Evolutionary conservation across 2,797 vertebrate genomes (phyloP), one percentile per base, ranked within the genome.

Genomic region (Poeciliopsis turneri): DNA sequence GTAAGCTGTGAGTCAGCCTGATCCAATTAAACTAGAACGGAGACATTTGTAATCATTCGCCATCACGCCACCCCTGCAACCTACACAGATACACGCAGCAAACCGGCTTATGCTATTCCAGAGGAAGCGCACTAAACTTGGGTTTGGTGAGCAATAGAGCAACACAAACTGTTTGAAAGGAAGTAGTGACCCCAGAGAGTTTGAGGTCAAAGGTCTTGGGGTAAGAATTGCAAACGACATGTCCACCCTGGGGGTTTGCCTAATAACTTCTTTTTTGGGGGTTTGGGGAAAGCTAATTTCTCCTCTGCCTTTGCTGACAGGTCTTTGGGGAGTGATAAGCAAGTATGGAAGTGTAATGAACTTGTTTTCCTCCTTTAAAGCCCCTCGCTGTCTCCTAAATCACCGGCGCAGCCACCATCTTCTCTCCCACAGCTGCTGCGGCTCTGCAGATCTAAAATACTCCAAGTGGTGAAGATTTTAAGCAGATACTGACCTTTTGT

Each of bases 341-440:
- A 93, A 94, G 95, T 90, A 94, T 93, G 93, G 92, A 94, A 90
- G 92, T 93, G 94, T 95, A 95, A 96, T 95, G 94, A 95, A 95
- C 95, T 94, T 92, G 92, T 95, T 95, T 95, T 93, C 93, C 91
- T 94, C 92, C 87, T 93, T 91, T 93, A 88, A 92, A 92, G 85
- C 89, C 78, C 86, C 80, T 75, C 1, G 75, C 93, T 95, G 94
- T 94, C 95, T 94, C 90, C 85, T 95, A 95, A 95, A 95, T 96
- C 95, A 95, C 88, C 78, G 49, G 88, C 20, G 83, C 82, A 89
- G 91, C 87, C 81, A 90, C 90, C 90, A 78, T 84, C 86, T 64
- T 81, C 88, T 81, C 92, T 82, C 82, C 76, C 87, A 86, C 92
- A 93, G 92, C 93, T 94, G 93, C 90, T 88, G 90, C 92, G 88